Evolutionary conservation across 2,797 vertebrate genomes (phyloP).

Genomic region (Melanotaenia boesemani): DNA sequence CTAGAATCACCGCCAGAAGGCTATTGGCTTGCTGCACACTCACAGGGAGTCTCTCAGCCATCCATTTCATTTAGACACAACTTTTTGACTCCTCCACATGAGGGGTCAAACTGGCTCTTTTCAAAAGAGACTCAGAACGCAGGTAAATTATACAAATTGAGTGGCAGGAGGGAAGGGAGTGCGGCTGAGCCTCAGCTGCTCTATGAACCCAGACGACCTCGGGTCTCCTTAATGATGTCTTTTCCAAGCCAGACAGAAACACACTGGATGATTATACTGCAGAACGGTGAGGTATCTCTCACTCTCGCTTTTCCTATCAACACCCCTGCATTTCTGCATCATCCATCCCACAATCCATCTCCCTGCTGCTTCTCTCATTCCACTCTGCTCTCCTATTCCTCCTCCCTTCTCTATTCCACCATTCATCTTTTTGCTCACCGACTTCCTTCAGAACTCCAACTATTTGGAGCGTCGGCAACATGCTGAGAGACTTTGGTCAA

Average conservation of each 20-base stretch:
- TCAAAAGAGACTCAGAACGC: constrained; percentile 49
- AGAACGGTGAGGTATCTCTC: constrained; percentile 51
- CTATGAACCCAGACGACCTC: constrained; percentile 70
- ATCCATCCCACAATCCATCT: constrained; percentile 52
- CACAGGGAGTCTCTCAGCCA: constrained; percentile 55
- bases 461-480: constrained; percentile 64
- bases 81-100: constrained; percentile 65
- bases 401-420: constrained; percentile 33
- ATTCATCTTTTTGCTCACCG: constrained; percentile 41
- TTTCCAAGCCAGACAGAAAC: constrained; percentile 69
- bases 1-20: constrained; percentile 68
- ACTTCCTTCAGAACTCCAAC: constrained; percentile 50
- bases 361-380: constrained; percentile 34
- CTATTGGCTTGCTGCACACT: constrained; percentile 61
- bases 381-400: constrained; percentile 17
- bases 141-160: constrained; percentile 80
- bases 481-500: constrained; percentile 71
- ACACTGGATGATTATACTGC: constrained; percentile 68
- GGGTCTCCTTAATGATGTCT: constrained; percentile 79
- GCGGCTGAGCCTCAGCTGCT: constrained; percentile 40
- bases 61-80: constrained; percentile 65
- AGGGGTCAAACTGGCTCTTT: constrained; percentile 64
- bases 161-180: constrained; percentile 66
- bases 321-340: constrained; percentile 13
- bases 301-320: constrained; percentile 39